Evolutionary conservation across 2,888 invertebrate species (phyloP).

Genomic region (Meliscaeva auricollis): DNA sequence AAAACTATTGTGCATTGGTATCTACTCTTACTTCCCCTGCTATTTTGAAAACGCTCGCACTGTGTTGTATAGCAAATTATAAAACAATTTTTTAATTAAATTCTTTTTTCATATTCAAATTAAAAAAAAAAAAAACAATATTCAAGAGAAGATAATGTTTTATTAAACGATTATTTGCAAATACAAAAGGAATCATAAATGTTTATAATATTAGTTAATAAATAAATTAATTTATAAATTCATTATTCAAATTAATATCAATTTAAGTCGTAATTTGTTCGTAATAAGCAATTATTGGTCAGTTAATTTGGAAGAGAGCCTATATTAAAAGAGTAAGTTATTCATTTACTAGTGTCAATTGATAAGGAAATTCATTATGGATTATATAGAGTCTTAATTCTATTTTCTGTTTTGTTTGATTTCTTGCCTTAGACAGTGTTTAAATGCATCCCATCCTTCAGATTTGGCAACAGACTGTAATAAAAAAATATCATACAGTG

Average conservation of each 20-base stretch:
- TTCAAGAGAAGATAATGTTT: neutral
- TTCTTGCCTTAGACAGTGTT: slow-evolving; percentile 95
- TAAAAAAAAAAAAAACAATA: neutral
- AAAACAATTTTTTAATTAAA: too few relatives aligned
- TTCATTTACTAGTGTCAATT: neutral
- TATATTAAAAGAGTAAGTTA: neutral
- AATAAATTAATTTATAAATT: neutral
- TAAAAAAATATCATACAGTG: neutral
- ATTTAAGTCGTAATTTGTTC: neutral
- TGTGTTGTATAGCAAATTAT: too few relatives aligned
- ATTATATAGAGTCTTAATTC: too few relatives aligned
- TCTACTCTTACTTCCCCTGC: too few relatives aligned
- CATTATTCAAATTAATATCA: neutral
- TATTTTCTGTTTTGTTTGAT: slow-evolving; percentile 85
- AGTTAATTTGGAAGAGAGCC: slow-evolving; percentile 36
- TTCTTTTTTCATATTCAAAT: too few relatives aligned
- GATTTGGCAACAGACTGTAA: slow-evolving; percentile 94
- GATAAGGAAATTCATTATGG: neutral
- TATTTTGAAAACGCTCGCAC: too few relatives aligned
- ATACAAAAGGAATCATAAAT: slow-evolving; percentile 6
- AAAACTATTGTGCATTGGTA: too few relatives aligned
- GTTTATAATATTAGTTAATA: slow-evolving; percentile 20
- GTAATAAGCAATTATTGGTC: slow-evolving; percentile 23
- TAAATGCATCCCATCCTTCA: slow-evolving; percentile 97
- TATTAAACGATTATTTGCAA: slow-evolving; percentile 7